Evolutionary conservation across 2,113 vertebrate genomes (phyloP).

Genomic region (Phalacrocorax carbo): DNA sequence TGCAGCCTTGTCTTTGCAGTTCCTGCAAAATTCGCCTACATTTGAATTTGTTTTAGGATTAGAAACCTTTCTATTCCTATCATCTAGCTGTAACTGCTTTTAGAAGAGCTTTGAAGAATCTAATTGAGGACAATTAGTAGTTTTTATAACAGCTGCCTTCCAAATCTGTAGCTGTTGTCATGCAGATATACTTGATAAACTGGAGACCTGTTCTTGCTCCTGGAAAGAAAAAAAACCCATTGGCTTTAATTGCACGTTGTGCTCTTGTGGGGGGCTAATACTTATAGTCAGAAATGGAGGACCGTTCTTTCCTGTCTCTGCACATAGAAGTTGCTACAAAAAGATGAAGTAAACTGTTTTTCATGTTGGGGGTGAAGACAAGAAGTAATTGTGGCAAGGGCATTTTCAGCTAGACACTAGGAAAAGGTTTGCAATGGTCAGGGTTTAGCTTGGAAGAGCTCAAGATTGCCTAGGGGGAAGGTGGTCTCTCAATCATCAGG

Average conservation of each 20-base stretch:
- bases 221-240: background rate
- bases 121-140: background rate
- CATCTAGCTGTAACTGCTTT: background rate
- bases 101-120: slow-evolving; percentile 1
- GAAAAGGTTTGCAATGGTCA: background rate
- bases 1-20: background rate
- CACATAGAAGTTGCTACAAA: background rate
- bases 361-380: background rate
- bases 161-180: background rate
- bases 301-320: background rate
- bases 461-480: background rate
- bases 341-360: background rate
- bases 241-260: background rate
- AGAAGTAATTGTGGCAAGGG: background rate
- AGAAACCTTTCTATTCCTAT: slow-evolving; percentile 11
- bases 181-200: background rate
- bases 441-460: background rate
- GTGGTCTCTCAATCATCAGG: background rate
- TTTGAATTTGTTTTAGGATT: background rate
- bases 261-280: background rate
- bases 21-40: background rate
- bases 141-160: background rate
- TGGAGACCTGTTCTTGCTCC: background rate
- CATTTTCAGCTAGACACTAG: background rate
- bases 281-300: background rate